phyloP scores from a whole-genome alignment of 2,113 vertebrate species.

The Zootoca vivipara region DNA sequence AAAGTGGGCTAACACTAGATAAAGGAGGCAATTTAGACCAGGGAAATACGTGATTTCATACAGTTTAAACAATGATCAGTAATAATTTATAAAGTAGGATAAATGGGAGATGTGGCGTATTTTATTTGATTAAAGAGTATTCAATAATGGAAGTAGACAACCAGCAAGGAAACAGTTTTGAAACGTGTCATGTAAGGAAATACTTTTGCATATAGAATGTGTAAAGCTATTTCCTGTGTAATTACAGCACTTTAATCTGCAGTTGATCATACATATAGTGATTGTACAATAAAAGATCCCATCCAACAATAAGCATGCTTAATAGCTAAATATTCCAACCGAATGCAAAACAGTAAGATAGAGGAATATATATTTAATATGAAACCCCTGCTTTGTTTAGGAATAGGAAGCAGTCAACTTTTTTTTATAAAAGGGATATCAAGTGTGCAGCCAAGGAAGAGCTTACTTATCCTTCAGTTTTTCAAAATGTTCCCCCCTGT shows the following conservation, averaged over 20 bases:
- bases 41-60: not conserved
- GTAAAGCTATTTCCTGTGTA: not conserved
- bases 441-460: fast-evolving
- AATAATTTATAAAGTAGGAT: not conserved
- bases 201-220: not conserved
- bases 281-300: not conserved
- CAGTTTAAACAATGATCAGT: not conserved
- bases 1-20: not conserved
- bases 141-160: not conserved
- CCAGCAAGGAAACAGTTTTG: not conserved
- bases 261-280: not conserved
- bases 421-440: not conserved
- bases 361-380: not conserved
- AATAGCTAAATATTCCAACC: no score
- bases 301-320: not conserved
- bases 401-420: not conserved
- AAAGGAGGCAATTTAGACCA: not conserved
- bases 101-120: not conserved
- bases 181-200: not conserved
- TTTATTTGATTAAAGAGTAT: not conserved
- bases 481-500: not conserved
- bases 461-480: not conserved
- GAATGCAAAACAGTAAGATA: not conserved
- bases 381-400: not conserved
- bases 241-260: not conserved